Conservation (phyloP, 2,888 invertebrate species). For the Tanypteryx hageni region DNA sequence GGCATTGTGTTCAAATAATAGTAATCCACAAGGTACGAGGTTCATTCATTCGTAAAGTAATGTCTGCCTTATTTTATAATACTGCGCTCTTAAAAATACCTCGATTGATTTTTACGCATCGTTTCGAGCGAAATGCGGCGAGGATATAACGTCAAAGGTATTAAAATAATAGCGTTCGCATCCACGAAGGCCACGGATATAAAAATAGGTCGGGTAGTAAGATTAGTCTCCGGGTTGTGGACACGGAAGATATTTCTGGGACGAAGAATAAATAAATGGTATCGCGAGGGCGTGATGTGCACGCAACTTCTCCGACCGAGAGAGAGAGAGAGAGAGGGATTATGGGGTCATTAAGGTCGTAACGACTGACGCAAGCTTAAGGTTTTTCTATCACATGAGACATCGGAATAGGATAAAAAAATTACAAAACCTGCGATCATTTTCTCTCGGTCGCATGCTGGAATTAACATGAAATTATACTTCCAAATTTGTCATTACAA, state of each 20-base stretch:
- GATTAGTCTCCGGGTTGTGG: not conserved
- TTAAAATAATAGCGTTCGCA: not conserved
- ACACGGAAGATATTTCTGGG: not conserved
- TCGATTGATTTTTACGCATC: not conserved
- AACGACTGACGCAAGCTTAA: not conserved
- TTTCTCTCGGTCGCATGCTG: not conserved
- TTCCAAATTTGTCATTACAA: too few species aligned
- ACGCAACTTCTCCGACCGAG: not conserved
- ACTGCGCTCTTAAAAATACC: not conserved
- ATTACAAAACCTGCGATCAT: not conserved
- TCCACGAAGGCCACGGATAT: not conserved
- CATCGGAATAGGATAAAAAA: not conserved
- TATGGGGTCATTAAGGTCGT: conserved; percentile 4
- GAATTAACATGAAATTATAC: too few species aligned
- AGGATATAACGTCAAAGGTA: not conserved
- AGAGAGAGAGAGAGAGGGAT: not conserved
- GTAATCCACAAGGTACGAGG: not conserved
- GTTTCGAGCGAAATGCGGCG: not conserved
- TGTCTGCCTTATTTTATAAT: not conserved
- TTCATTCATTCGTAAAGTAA: not conserved
- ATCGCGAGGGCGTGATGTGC: not conserved
- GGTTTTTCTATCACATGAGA: not conserved
- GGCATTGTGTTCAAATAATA: too few species aligned
- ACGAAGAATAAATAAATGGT: not conserved
- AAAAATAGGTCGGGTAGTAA: not conserved